Evolutionary conservation across 1,140 invertebrate species (phyloP), one percentile per base, ranked within the genome.

Genomic region (Steinernema feltiae): DNA sequence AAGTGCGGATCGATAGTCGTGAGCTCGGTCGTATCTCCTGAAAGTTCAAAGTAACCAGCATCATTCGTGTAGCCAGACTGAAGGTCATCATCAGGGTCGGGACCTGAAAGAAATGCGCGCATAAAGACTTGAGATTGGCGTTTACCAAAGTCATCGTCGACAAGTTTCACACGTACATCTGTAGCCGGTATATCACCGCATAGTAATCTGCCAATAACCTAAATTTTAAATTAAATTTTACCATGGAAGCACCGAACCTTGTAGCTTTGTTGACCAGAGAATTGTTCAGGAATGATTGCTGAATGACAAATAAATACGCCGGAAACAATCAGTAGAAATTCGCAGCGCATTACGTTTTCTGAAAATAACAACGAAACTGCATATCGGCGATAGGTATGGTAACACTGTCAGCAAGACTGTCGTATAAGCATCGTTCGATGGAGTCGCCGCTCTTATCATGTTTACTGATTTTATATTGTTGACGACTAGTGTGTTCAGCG

Each of bases 1-100:
- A 85, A 74, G 70, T 86, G 83, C 27, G 82, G 82, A 69, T 85
- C 84, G 71, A 85, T 85, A 30, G 85, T 86, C 2, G 83, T 85
- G 21, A 86, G 27, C 69, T 85, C 84, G 0, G 76, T 81, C 1
- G 84, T 85, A 30, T 78, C 79, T 53, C 84, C 84, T 27, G 48
- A 30, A 29, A 85, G 46, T n/a, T 80, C 76, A 63, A 85, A 85
- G 1, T 73, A 32, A 32, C 84, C 84, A 17, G 82, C 30, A 15
- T n/a, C 69, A 48, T 85, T 79, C 2, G 84, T 85, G 70, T 80
- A 84, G 24, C 78, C 78, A 32, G 21, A 48, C 24, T 83, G 85
- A 31, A 85, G 53, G 48, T 84, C 82, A 41, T 85, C 84, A 79
- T 85, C 84, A 27, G 83, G 84, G 53, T 85, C 85, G 0, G 84